These are phyloP conservation scores for Uloborus diversus DNA, from an alignment of 1,140 invertebrate genomes.

Conservation along the genomic window DNA sequence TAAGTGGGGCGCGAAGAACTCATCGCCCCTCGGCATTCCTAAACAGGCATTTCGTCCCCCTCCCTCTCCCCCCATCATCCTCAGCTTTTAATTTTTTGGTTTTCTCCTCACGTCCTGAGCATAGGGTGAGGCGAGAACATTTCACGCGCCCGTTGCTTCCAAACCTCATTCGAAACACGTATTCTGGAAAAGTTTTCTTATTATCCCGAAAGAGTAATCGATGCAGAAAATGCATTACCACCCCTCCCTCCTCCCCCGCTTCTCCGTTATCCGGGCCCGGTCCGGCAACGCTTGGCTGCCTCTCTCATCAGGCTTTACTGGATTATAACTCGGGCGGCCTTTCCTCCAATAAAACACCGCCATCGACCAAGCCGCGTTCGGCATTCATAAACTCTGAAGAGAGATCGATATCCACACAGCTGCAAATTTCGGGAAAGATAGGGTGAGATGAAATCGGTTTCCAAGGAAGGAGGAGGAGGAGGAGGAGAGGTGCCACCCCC, in stretches of 20 bases:
- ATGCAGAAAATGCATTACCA: conserved; percentile 44
- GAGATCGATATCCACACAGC: conserved; percentile 11
- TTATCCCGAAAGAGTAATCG: conserved; percentile 41
- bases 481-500: no score
- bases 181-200: conserved; percentile 41
- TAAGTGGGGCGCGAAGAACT: conserved; percentile 26
- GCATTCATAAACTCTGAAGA: conserved; percentile 24
- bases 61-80: background rate
- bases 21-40: background rate
- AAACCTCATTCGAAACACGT: conserved; percentile 27
- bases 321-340: conserved; percentile 27
- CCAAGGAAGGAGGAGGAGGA: background rate
- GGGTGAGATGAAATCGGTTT: conserved; percentile 2
- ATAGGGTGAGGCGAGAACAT: conserved; percentile 26
- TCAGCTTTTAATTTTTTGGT: conserved; percentile 34
- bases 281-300: conserved; percentile 6
- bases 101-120: conserved; percentile 21
- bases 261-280: background rate
- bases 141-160: conserved; percentile 21
- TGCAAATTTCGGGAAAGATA: conserved; percentile 20
- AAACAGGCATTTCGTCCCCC: background rate
- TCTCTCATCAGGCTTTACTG: conserved; percentile 39
- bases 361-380: conserved; percentile 20
- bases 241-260: background rate
- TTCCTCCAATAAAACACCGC: conserved; percentile 27